phyloP scores from a whole-genome alignment of 2,113 vertebrate genomes.

The Isurus oxyrinchus region DNA sequence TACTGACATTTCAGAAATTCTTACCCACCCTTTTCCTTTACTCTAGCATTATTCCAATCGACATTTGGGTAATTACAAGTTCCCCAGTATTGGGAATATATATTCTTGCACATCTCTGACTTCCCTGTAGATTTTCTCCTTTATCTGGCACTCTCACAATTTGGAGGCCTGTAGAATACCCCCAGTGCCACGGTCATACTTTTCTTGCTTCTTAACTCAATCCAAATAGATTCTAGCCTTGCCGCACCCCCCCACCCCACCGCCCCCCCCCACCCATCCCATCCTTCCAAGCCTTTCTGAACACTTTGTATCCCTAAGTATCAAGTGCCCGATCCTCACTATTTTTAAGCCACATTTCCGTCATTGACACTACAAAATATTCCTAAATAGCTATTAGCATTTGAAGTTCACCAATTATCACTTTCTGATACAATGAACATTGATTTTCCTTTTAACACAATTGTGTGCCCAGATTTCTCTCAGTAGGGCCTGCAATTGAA shows the following conservation, averaged over 20 bases:
- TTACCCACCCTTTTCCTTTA: background rate
- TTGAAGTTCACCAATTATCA: background rate
- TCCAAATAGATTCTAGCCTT: background rate
- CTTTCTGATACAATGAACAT: background rate
- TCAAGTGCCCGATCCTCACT: background rate
- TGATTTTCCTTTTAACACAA: background rate
- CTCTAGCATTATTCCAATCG: no score
- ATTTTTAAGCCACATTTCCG: background rate
- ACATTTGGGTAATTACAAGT: no score
- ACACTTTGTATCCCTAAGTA: background rate
- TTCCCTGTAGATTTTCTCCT: background rate
- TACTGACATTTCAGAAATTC: background rate
- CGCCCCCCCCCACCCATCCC: no score
- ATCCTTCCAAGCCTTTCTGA: no score
- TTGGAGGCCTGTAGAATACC: background rate
- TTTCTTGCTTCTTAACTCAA: background rate
- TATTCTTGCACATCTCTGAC: background rate
- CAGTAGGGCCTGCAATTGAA: background rate
- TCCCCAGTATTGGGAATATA: background rate
- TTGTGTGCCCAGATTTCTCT: background rate
- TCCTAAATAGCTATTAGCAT: background rate
- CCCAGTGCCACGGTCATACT: background rate
- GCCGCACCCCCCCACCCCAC: no score
- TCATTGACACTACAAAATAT: background rate
- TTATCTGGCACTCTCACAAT: background rate